A percentile compares a stretch with the other conserved stretches of the same genome.
Evolutionary conservation across 2,797 vertebrate genomes (phyloP).

Genomic region (Furcifer pardalis): DNA sequence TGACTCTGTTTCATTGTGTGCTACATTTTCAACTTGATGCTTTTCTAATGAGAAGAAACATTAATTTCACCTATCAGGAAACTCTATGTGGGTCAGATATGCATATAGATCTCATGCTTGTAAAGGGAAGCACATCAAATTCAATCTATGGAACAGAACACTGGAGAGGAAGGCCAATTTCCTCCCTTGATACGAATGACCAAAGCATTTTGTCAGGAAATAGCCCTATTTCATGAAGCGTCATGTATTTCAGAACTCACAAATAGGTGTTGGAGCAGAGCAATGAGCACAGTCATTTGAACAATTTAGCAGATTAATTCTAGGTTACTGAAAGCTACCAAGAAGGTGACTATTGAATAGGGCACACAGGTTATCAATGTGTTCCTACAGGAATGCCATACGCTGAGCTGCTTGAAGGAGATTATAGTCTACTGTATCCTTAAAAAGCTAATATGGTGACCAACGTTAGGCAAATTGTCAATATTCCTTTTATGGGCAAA

Average conservation of each 20-base stretch:
- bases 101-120: neutral
- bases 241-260: neutral
- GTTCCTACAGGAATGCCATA: too few relatives aligned
- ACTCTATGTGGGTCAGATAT: neutral
- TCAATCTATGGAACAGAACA: neutral
- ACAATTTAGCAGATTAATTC: neutral
- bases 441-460: too few relatives aligned
- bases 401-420: too few relatives aligned
- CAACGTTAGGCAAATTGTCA: too few relatives aligned
- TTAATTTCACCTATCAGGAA: neutral
- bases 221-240: neutral
- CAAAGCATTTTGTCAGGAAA: too few relatives aligned
- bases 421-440: too few relatives aligned
- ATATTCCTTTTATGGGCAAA: too few relatives aligned
- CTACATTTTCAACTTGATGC: constrained; percentile 9
- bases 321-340: neutral
- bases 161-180: neutral
- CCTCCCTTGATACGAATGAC: neutral
- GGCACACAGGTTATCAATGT: too few relatives aligned
- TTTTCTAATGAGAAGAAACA: constrained; percentile 4
- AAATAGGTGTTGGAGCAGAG: neutral
- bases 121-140: neutral
- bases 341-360: too few relatives aligned
- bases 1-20: neutral
- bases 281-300: neutral